Conservation (phyloP, 2,113 vertebrate genomes). For the Eidolon helvum region DNA sequence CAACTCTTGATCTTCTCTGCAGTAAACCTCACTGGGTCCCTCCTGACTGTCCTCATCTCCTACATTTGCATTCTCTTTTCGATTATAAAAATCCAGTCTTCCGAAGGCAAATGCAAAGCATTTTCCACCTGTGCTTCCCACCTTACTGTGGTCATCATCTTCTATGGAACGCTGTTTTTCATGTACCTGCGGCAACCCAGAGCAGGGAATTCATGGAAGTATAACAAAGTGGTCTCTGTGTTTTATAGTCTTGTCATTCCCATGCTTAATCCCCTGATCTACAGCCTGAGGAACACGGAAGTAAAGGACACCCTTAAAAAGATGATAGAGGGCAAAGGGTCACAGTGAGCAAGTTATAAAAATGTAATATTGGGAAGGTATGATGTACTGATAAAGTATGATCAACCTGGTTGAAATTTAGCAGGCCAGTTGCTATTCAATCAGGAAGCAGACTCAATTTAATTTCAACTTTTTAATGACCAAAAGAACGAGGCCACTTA, state of each 20-base stretch:
- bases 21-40: constrained; percentile 64
- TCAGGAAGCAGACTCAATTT: not conserved
- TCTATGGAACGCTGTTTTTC: constrained; percentile 71
- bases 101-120: constrained; percentile 67
- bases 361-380: not conserved
- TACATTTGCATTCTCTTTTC: constrained; percentile 68
- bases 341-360: not conserved
- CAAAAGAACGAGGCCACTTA: not conserved
- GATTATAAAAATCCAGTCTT: constrained; percentile 66
- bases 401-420: not conserved
- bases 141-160: constrained; percentile 73
- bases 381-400: not conserved
- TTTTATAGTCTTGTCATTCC: constrained; percentile 77
- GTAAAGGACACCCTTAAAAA: constrained; percentile 70
- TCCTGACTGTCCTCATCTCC: constrained; percentile 65
- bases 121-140: constrained; percentile 75
- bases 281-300: constrained; percentile 67
- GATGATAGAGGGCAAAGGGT: constrained; percentile 48
- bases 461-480: not conserved
- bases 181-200: constrained; percentile 65
- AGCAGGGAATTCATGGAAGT: constrained; percentile 38
- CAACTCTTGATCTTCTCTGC: constrained; percentile 69
- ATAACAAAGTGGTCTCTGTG: constrained; percentile 68
- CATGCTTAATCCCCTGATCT: constrained; percentile 75
- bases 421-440: not conserved